These are phyloP conservation scores for Scytalopus superciliaris DNA, from an alignment of 2,113 vertebrate genomes.

Conservation along the genomic window DNA sequence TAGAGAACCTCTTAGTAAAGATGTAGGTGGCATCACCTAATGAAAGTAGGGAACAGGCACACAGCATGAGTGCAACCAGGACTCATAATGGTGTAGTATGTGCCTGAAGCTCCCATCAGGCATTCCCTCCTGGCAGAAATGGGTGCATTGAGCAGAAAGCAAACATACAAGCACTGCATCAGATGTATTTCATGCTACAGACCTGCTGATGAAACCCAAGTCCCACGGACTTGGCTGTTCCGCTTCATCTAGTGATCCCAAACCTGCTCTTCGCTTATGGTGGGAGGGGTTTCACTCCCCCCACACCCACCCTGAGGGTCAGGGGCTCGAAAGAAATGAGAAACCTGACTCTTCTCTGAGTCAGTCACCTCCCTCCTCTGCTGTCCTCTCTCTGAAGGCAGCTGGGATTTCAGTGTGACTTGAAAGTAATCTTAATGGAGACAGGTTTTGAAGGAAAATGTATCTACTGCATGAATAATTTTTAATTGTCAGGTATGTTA, in stretches of 20 bases:
- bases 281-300: neutral
- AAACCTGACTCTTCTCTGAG: neutral
- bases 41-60: neutral
- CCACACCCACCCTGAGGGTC: neutral
- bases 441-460: neutral
- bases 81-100: fast-evolving
- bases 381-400: neutral
- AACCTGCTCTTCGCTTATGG: neutral
- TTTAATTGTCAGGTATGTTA: neutral
- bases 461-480: neutral
- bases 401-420: neutral
- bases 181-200: neutral
- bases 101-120: neutral
- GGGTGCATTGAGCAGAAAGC: neutral
- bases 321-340: neutral
- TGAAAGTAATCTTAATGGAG: neutral
- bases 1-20: neutral
- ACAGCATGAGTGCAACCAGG: neutral
- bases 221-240: neutral
- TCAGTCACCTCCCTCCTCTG: neutral
- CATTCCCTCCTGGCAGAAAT: neutral
- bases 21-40: neutral
- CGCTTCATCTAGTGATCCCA: neutral
- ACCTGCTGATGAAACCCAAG: neutral
- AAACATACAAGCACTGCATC: neutral